These are phyloP conservation scores for Lagopus leucura DNA, from an alignment of 2,113 vertebrate genomes.

Conservation along the genomic window DNA sequence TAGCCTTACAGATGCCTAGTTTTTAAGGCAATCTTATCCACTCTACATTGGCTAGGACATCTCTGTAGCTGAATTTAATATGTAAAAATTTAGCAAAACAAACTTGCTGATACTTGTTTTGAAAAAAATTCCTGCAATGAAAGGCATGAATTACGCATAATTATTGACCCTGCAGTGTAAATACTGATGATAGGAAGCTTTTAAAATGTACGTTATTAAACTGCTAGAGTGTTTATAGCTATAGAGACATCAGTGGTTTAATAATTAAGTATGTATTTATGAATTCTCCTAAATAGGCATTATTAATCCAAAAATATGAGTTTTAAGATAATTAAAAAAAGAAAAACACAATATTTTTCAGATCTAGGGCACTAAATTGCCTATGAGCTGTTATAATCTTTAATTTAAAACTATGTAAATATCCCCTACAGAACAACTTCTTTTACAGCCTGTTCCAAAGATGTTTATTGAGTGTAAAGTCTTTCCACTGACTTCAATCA, in stretches of 20 bases:
- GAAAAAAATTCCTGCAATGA: neutral
- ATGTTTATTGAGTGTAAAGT: neutral
- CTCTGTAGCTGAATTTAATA: neutral
- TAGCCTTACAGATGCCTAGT: rapidly evolving
- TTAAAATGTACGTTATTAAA: slow-evolving; percentile 37
- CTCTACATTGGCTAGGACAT: neutral
- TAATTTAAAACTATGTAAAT: neutral
- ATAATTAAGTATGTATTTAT: slow-evolving; percentile 33
- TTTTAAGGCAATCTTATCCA: neutral
- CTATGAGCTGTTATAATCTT: neutral
- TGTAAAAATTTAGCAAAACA: slow-evolving; percentile 3
- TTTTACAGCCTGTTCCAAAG: neutral
- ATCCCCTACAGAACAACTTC: neutral
- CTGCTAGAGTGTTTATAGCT: neutral
- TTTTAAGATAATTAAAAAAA: neutral
- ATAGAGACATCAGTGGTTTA: slow-evolving; percentile 8
- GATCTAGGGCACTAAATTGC: neutral
- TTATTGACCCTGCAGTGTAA: slow-evolving; percentile 38
- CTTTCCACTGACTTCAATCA: neutral
- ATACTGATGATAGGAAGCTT: slow-evolving; percentile 40
- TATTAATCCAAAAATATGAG: neutral
- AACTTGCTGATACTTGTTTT: slow-evolving; percentile 5
- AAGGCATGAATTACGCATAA: slow-evolving; percentile 15
- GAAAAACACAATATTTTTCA: neutral
- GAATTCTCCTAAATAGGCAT: neutral